phyloP scores from a whole-genome alignment of 1,140 invertebrate genomes.

The Atta colombica region DNA sequence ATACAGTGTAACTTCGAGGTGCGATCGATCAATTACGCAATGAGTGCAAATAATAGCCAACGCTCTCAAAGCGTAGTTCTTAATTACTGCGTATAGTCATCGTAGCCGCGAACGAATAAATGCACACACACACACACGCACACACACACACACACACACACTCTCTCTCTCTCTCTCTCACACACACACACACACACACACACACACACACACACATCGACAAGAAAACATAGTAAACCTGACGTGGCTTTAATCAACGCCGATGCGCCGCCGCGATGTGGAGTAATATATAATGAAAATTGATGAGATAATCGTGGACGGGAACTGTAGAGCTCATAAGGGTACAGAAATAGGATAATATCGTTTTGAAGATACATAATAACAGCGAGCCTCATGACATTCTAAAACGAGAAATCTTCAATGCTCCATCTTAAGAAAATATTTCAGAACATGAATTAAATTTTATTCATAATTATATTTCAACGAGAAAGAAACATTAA shows the following conservation, averaged over 20 bases:
- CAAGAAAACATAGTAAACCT: slow-evolving; percentile 74
- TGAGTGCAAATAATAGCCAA: slow-evolving; percentile 72
- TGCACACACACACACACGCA: background rate
- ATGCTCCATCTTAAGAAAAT: background rate
- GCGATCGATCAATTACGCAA: slow-evolving; percentile 77
- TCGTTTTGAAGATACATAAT: slow-evolving; percentile 71
- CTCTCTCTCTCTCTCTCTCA: too few relatives aligned
- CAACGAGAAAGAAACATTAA: background rate
- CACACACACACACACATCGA: background rate
- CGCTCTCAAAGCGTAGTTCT: slow-evolving; percentile 64
- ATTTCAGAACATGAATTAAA: background rate
- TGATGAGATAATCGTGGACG: slow-evolving; percentile 79
- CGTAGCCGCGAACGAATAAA: slow-evolving; percentile 26
- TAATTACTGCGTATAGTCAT: slow-evolving; percentile 75
- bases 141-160: background rate
- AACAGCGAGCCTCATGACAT: slow-evolving; percentile 55
- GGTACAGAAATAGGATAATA: slow-evolving; percentile 75
- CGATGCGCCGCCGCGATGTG: slow-evolving; percentile 69
- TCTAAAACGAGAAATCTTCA: slow-evolving; percentile 10
- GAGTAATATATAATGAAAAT: slow-evolving; percentile 78
- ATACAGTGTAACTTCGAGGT: slow-evolving; percentile 69
- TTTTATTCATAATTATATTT: background rate
- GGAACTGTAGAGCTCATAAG: slow-evolving; percentile 43
- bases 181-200: background rate
- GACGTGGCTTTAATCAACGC: slow-evolving; percentile 71